Evolutionary conservation across 2,797 vertebrate genomes (phyloP), one percentile per base, ranked within the genome.

Genomic region (Danio tinwini): DNA sequence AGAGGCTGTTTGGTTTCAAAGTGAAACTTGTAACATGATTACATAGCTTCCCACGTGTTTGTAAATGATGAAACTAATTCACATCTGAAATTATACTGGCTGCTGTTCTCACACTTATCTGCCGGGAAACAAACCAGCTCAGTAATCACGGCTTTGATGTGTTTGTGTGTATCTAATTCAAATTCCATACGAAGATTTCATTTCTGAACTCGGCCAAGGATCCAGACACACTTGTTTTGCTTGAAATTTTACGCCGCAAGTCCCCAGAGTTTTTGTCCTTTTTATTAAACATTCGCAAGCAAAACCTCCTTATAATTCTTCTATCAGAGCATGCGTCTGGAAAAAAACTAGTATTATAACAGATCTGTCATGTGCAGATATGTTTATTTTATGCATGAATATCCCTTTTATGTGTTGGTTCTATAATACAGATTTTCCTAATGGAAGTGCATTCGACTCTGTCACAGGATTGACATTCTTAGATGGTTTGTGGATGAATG

Each of bases 131-230:
- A 88, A 90, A 89, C 90, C 84, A 81, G 76, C 83, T 83, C 89
- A 89, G 87, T 69, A 16, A 67, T 91, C 87, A 81, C 68, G 74
- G 86, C 89, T 92, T 92, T 92, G 91, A 93, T 92, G 91, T 91
- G 88, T 88, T 84, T 89, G 87, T 90, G 79, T 82, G 89, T 74
- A 85, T 89, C 87, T 92, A 90, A 91, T 91, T 92, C 84, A 83
- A 85, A 88, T 91, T 90, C 88, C 86, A 84, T 75, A 56, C 83
- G 84, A 88, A 81, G 67, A 81, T 62, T 73, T 76, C 49, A 39
- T 72, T 71, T 69, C 29, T 19, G 19, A 74, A 67, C 72, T 78
- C 52, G 6, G 21, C 45, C 21, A n/a, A 65, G 42, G 64, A 82
- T n/a, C 2, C 4, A 61, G 74, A 75, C n/a, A 39, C 21, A 0